Conservation (phyloP, 2,888 invertebrate species). For the Orthonychiurus folsomi region DNA sequence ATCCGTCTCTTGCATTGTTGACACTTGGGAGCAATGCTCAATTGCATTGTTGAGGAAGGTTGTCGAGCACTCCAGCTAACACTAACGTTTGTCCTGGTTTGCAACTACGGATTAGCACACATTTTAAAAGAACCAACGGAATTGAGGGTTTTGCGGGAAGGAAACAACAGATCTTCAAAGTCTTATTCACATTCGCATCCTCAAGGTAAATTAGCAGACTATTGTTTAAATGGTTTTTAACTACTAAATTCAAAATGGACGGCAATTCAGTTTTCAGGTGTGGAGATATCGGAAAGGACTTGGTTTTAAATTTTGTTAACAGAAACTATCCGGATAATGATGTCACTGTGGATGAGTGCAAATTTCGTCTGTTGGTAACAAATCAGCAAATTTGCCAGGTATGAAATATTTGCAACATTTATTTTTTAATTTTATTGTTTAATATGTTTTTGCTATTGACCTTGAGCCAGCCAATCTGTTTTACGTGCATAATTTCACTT, state of each 20-base stretch:
- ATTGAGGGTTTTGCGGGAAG: too few relatives aligned
- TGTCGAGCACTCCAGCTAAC: too few relatives aligned
- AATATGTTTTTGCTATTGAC: background rate
- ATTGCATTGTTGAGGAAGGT: too few relatives aligned
- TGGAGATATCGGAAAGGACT: conserved; percentile 35
- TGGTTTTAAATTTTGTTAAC: conserved; percentile 39
- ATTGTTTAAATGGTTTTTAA: background rate
- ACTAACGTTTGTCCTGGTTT: too few relatives aligned
- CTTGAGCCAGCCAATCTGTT: background rate
- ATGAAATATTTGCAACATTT: conserved; percentile 12
- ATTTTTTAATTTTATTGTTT: background rate
- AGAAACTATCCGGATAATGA: conserved; percentile 37
- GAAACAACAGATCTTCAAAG: background rate
- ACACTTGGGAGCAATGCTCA: too few relatives aligned
- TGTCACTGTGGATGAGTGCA: conserved; percentile 29
- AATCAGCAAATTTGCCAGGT: conserved; percentile 39
- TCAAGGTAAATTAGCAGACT: conserved; percentile 21
- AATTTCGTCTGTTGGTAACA: conserved; percentile 32
- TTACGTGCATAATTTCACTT: background rate
- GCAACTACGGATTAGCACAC: too few relatives aligned
- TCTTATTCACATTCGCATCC: conserved; percentile 17
- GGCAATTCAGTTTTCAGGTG: conserved; percentile 38
- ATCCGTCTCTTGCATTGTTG: too few relatives aligned
- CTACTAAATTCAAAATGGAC: too few relatives aligned
- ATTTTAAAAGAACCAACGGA: too few relatives aligned